A percentile compares a stretch with the other conserved stretches of the same genome.
These are phyloP conservation scores for Zoanthus solanderi DNA, from an alignment of 92 coral and sea anemone genomes.

Conservation along the genomic window DNA sequence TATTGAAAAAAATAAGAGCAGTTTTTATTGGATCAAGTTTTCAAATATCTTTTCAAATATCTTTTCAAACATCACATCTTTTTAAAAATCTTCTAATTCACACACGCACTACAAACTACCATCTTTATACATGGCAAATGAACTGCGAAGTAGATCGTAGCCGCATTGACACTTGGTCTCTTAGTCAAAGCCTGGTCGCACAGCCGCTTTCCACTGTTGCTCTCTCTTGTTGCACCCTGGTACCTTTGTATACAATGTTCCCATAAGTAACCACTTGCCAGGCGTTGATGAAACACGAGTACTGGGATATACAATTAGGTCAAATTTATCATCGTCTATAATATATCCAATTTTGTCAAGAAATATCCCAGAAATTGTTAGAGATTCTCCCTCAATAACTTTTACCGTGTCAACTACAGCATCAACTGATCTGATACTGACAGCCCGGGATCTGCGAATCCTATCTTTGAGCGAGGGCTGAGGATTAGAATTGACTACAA, in stretches of 20 bases:
- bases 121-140: no score
- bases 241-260: conserved; percentile 80
- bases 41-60: no score
- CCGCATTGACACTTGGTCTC: no score
- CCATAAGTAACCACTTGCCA: conserved; percentile 75
- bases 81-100: no score
- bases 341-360: conserved; percentile 24
- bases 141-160: no score
- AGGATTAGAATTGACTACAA: conserved; percentile 2
- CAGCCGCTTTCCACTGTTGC: conserved; percentile 86
- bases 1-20: no score
- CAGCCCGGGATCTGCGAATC: conserved; percentile 22
- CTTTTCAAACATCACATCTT: no score
- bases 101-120: no score
- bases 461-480: conserved; percentile 37
- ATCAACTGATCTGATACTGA: conserved; percentile 21
- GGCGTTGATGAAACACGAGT: conserved; percentile 29
- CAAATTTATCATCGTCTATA: conserved; percentile 68
- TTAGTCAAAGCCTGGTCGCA: conserved; percentile 63
- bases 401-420: conserved; percentile 12
- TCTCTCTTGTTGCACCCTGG: conserved; percentile 53
- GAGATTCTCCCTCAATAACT: conserved; percentile 5
- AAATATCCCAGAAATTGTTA: conserved; percentile 28
- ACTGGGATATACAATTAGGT: conserved; percentile 78
- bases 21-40: no score